A percentile compares a stretch with the other conserved stretches of the same genome.
phyloP scores from a whole-genome alignment of 2,797 vertebrate genomes.

The Pyrocephalus nanus region DNA sequence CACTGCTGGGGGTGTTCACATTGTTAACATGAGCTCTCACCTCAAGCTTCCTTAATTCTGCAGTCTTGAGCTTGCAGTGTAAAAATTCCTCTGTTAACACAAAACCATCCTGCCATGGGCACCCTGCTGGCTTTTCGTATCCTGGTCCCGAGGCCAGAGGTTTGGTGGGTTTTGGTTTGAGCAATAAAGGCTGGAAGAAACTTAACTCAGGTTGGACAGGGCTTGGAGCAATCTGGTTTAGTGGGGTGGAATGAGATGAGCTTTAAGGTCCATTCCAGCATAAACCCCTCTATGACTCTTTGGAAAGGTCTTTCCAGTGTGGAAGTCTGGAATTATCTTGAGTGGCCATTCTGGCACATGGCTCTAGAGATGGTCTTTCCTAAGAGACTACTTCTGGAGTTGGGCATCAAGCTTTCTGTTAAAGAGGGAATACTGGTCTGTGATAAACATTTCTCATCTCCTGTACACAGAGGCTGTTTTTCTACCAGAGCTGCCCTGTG shows the following conservation, averaged over 20 bases:
- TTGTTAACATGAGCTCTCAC: background rate
- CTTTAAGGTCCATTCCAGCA: background rate
- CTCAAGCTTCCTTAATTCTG: background rate
- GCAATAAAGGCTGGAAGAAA: background rate
- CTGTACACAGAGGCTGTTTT: background rate
- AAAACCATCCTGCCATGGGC: fast-evolving
- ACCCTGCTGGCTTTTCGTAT: background rate
- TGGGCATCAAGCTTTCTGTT: background rate
- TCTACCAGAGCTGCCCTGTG: background rate
- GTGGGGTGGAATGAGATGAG: background rate
- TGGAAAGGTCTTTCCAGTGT: background rate
- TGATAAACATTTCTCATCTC: background rate
- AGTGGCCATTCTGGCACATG: fast-evolving
- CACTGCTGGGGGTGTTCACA: background rate
- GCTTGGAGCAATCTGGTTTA: background rate
- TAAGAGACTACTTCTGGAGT: background rate
- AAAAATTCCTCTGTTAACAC: background rate
- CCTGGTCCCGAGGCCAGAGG: background rate
- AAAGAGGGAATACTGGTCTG: background rate
- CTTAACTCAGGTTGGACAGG: background rate
- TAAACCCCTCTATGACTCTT: background rate
- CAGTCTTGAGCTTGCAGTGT: background rate
- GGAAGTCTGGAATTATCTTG: background rate
- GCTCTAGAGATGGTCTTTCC: background rate
- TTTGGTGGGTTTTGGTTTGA: background rate